phyloP scores from a whole-genome alignment of 2,797 vertebrate genomes.

The Brotula barbata region DNA sequence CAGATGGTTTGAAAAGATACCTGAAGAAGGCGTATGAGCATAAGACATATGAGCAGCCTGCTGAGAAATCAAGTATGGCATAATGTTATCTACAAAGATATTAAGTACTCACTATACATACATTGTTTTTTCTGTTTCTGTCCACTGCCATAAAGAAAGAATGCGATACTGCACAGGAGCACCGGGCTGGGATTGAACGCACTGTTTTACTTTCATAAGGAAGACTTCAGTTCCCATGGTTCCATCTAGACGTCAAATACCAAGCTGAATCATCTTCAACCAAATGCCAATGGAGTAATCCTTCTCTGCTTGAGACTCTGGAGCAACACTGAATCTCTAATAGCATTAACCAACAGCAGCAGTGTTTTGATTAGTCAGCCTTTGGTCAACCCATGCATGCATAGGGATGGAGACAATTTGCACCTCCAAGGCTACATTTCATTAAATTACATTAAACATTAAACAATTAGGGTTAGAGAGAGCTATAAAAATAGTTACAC shows the following conservation, averaged over 20 bases:
- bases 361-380: too few species aligned
- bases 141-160: conserved; percentile 53
- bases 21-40: too few species aligned
- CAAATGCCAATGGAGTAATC: conserved; percentile 71
- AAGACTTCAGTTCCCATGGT: conserved; percentile 50
- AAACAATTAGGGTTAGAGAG: background rate
- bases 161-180: conserved; percentile 47
- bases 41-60: conserved; percentile 1
- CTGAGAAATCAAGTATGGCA: conserved; percentile 24
- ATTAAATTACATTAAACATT: too few species aligned
- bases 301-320: conserved; percentile 58
- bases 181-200: too few species aligned
- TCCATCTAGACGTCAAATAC: conserved; percentile 69
- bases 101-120: too few species aligned
- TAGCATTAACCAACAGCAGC: conserved; percentile 66
- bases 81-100: conserved; percentile 10
- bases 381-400: too few species aligned
- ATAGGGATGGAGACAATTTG: too few species aligned
- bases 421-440: conserved; percentile 28
- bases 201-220: too few species aligned
- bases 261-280: conserved; percentile 70
- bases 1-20: conserved; percentile 5
- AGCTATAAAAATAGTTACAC: conserved; percentile 1
- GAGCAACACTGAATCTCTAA: conserved; percentile 64
- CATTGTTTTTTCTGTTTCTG: conserved; percentile 8